Conservation (phyloP, 2,888 invertebrate genomes). For the Epicampocera succincta region DNA sequence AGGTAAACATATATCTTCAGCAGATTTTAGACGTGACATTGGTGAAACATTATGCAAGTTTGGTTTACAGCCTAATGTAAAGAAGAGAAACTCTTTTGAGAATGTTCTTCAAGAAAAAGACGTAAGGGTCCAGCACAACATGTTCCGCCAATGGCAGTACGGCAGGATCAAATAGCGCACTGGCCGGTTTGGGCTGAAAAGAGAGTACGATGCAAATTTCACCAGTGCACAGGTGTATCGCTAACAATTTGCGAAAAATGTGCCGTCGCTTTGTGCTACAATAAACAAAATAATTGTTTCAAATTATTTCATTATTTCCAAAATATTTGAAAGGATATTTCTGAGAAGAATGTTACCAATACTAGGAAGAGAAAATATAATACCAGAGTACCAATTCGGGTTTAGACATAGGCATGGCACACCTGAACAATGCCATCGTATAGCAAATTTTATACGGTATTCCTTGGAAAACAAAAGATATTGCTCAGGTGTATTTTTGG, state of each 20-base stretch:
- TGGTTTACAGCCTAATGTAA: conserved; percentile 26
- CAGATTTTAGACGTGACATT: conserved; percentile 52
- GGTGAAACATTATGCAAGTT: conserved; percentile 10
- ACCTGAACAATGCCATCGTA: too few relatives aligned
- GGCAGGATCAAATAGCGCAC: background rate
- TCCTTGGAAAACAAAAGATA: too few relatives aligned
- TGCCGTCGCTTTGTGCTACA: conserved; percentile 70
- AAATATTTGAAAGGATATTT: too few relatives aligned
- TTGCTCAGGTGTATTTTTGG: too few relatives aligned
- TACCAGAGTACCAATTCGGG: too few relatives aligned
- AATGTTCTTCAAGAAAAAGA: conserved; percentile 1
- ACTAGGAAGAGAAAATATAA: too few relatives aligned
- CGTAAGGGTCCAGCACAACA: conserved; percentile 3
- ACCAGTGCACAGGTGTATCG: background rate
- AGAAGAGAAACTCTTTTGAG: conserved; percentile 33
- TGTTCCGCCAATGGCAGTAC: background rate
- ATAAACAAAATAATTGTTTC: conserved; percentile 67
- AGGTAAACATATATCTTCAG: conserved; percentile 33
- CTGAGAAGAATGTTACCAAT: too few relatives aligned
- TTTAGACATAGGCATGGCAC: too few relatives aligned
- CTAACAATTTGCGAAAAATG: conserved; percentile 68
- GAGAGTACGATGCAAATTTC: background rate
- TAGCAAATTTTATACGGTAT: too few relatives aligned
- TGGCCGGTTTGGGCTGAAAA: background rate
- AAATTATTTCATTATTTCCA: conserved; percentile 2